phyloP scores from a whole-genome alignment of 2,113 vertebrate genomes.

The Corythornis cristatus region DNA sequence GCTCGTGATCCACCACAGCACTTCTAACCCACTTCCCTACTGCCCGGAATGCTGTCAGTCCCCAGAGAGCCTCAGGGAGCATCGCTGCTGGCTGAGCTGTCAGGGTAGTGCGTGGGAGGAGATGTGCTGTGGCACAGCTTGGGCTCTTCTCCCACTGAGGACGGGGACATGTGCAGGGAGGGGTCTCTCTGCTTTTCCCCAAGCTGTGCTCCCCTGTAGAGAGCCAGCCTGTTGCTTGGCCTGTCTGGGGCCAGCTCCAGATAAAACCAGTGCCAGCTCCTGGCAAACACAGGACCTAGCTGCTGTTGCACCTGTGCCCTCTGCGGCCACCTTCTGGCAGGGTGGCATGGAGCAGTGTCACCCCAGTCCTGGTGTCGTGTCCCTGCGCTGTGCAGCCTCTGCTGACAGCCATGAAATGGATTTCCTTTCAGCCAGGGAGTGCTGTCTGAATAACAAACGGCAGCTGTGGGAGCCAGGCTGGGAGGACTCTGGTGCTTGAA shows the following conservation, averaged over 20 bases:
- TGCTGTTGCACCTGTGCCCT: rapidly evolving
- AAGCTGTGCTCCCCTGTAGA: background rate
- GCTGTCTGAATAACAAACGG: background rate
- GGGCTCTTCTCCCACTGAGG: background rate
- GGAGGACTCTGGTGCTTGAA: background rate
- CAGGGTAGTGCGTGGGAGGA: background rate
- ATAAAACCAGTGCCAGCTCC: background rate
- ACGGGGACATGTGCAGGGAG: rapidly evolving
- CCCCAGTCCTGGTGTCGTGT: rapidly evolving
- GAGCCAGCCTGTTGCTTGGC: background rate
- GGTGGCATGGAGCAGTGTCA: background rate
- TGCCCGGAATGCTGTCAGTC: conserved; percentile 7
- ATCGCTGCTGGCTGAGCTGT: background rate
- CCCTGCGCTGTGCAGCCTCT: background rate
- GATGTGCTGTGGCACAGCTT: background rate
- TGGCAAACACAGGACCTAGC: background rate
- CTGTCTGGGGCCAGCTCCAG: rapidly evolving
- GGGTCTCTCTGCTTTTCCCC: background rate
- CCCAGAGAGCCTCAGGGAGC: background rate
- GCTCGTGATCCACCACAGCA: background rate
- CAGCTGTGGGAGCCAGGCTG: background rate
- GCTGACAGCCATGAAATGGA: background rate
- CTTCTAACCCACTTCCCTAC: conserved; percentile 59
- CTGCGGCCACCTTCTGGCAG: rapidly evolving
- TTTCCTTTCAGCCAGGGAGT: background rate